Base-by-base conservation (phyloP, 1,140 invertebrate genomes). In the Euwallacea similis region DNA sequence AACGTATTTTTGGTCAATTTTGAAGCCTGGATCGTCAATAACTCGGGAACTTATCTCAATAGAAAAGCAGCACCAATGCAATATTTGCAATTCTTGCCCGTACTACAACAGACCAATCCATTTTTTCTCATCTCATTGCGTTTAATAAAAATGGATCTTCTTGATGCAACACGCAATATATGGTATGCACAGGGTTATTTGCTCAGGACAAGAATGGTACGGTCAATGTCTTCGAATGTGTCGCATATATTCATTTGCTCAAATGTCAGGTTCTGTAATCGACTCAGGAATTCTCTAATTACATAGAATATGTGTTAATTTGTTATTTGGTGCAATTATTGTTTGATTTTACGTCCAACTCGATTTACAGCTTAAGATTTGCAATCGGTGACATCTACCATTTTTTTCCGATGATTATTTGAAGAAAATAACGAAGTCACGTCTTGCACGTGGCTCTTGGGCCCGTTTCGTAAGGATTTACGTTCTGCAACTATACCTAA, bases 161-260 rank as follows among this genome's bases (percentile, higher is more conserved):
- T 69, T 69, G 67, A 59, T 7, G 59, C 70, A 72, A 72, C 42
- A 13, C 55, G 70, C 70, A 67, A 66, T 72, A 72, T 72, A 72
- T 60, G 70, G 70, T 43, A 61, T 65, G 44, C 54, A 61, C 59
- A 64, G 65, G 63, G 42, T 62, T 60, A 60, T 47, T 66, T 60
- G n/a, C 33, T 11, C 41, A 33, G 21, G 43, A 66, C 63, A 16
- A 63, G 59, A 66, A 72, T 72, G 70, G 70, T 72, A 67, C 62
- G 70, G 70, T 72, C 70, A 72, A 72, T 72, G 70, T 72, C 70
- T 72, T 58, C 21, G 70, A 72, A 72, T 67, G 65, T 72, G 70
- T 72, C 70, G 65, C 70, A 67, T 55, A 33, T 33, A 54, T 61
- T 72, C 55, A 6, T 71, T 54, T 7, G 9, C 66, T 55, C 46